Base-by-base conservation (phyloP, 2,797 vertebrate species). In the Enteromius anoplus region DNA sequence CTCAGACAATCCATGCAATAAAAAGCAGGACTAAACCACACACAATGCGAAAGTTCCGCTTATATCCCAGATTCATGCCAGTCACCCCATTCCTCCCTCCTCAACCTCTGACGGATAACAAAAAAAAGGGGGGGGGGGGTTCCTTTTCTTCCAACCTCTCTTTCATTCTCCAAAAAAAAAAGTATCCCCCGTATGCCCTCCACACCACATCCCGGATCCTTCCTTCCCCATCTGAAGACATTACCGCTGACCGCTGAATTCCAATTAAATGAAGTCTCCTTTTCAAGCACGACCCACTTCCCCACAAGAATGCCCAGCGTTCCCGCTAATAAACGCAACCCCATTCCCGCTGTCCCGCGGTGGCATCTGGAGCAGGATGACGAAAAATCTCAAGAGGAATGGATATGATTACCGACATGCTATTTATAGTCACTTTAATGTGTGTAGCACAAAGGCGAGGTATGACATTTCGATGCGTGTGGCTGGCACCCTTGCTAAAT, bases 211-310 rank as follows among this genome's bases (percentile, higher is more conserved):
- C 85, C 89, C 79, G 12, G 89, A 91, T 85, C 90, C 89, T 91
- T 85, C 90, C 89, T 91, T 88, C 92, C 91, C 81, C 91, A 90
- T 92, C 91, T 91, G 84, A 90, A 93, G 89, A 91, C 91, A 91
- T 93, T 92, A 93, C 94, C 89, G 87, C 92, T 77, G 85, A 95
- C 94, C 89, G 87, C 92, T 77, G 85, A 95, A 96, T 95, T 94
- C 95, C 94, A 93, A 92, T 91, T 92, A 93, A 93, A 95, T 93
- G 86, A 95, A 95, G 94, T 91, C 92, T 91, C 88, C 92, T 92
- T 93, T 93, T 90, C 91, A 91, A 85, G 90, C 90, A 88, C 90
- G 91, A 90, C 92, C 93, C 91, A 90, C 92, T 95, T 95, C 92
- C 92, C 94, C 93, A 87, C 91, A 95, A 93, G 89, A 94, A 93